Evolutionary conservation across 2,797 vertebrate genomes (phyloP).

Genomic region (Pyrocephalus nanus): DNA sequence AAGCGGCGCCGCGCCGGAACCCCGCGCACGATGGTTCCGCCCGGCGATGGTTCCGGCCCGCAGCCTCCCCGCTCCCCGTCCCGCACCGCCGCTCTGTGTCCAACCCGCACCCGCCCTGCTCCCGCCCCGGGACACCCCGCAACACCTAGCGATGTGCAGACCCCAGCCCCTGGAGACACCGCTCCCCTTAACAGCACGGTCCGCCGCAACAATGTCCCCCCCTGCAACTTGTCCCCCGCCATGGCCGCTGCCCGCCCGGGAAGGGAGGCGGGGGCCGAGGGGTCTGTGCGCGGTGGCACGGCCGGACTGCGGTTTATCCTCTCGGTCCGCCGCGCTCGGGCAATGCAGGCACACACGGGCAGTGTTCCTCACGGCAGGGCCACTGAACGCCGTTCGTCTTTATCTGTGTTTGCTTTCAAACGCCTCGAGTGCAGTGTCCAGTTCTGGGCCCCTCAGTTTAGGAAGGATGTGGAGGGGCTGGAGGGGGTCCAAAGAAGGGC

Average conservation of each 20-base stretch:
- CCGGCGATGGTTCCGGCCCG: background rate
- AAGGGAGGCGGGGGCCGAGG: background rate
- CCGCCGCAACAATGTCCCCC: background rate
- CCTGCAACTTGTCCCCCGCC: rapidly evolving
- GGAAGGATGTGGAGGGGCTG: no score
- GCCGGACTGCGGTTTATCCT: rapidly evolving
- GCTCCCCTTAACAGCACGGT: background rate
- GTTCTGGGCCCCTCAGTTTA: no score
- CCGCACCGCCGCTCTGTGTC: no score
- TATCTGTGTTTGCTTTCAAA: rapidly evolving
- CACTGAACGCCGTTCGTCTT: rapidly evolving
- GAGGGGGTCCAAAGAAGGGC: background rate
- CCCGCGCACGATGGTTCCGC: background rate
- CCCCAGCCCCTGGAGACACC: rapidly evolving
- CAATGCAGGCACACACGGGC: rapidly evolving
- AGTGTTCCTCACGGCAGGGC: rapidly evolving
- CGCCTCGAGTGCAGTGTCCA: no score
- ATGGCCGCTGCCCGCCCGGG: background rate
- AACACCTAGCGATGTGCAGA: background rate
- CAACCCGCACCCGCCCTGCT: no score
- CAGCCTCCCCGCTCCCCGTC: rapidly evolving
- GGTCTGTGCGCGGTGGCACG: no score
- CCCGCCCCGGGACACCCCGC: background rate
- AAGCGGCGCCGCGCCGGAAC: background rate
- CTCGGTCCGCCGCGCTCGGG: rapidly evolving